Evolutionary conservation across 2,113 vertebrate species (phyloP).

Genomic region (Oxyura jamaicensis): DNA sequence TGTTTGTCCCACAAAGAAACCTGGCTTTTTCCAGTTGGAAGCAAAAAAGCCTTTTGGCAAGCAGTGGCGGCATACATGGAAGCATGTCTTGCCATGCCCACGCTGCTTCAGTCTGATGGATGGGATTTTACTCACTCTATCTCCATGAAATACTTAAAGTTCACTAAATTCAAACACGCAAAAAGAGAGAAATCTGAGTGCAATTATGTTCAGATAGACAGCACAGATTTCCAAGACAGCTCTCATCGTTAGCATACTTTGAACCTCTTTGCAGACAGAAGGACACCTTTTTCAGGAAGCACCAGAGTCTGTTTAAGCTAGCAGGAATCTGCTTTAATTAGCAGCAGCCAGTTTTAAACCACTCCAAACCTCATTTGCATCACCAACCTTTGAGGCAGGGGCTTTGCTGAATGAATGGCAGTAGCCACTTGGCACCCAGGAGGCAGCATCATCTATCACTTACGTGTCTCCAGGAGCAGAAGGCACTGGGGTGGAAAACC

Average conservation of each 20-base stretch:
- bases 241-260: rapidly evolving
- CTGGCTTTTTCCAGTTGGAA: not conserved
- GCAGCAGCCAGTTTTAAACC: not conserved
- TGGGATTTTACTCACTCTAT: not conserved
- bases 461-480: not conserved
- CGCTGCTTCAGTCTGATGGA: not conserved
- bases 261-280: not conserved
- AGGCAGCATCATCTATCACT: not conserved
- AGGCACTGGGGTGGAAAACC: not conserved
- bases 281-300: not conserved
- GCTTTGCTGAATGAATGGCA: not conserved
- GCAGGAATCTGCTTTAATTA: not conserved
- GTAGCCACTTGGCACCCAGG: not conserved
- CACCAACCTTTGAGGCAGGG: not conserved
- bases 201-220: not conserved
- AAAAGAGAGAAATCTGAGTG: not conserved
- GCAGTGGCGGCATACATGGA: not conserved
- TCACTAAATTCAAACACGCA: not conserved
- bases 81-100: not conserved
- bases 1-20: not conserved
- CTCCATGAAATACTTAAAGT: not conserved
- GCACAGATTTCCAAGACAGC: not conserved
- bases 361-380: not conserved
- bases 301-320: not conserved
- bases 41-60: not conserved